Base-by-base conservation (phyloP, 2,797 vertebrate species). In the Karalla daura region DNA sequence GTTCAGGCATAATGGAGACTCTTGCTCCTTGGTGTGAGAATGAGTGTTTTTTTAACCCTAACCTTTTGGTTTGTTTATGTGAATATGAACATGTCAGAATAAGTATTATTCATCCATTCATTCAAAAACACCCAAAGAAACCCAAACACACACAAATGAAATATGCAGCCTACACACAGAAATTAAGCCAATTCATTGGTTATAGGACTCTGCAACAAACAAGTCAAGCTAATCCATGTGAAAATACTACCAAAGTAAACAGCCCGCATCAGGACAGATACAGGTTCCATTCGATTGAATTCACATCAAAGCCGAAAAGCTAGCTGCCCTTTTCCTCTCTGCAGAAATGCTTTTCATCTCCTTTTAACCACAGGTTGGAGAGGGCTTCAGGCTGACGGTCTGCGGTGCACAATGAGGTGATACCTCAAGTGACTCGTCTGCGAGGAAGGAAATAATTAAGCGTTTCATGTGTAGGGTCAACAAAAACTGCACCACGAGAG, bases 381-480 rank as follows among this genome's bases (percentile, higher is more conserved):
- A 9, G 10, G 11, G 3, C 12, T 24, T 40, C 41, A 9, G 9
- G 40, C 9, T 30, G 14, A 37, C 59, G 21, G 13, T 6, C 41
- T 46, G 15, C 20, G 18, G 1, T 44, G 52, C 15, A 59, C 27
- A 51, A 50, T 12, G 20, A 27, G 12, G 25, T 7, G 43, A 68
- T 7, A 35, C 13, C 45, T 44, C 21, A 36, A 54, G 11, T 32
- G 18, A 35, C 45, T 39, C n/a, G 64, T 64, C 37, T 36, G 10
- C n/a, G 4, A n/a, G 32, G 43, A 32, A 28, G 35, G 7, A 32
- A 32, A 25, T 25, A 43, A 39, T 73, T 20, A 52, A 30, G 11
- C 30, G 21, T 17, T 30, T 15, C 14, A 30, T 61, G 5, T 41
- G 25, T 52, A 28, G 52, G 39, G 25, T 64, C n/a, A 23, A 47